phyloP scores from a whole-genome alignment of 2,888 invertebrate species.

The Troides helena region DNA sequence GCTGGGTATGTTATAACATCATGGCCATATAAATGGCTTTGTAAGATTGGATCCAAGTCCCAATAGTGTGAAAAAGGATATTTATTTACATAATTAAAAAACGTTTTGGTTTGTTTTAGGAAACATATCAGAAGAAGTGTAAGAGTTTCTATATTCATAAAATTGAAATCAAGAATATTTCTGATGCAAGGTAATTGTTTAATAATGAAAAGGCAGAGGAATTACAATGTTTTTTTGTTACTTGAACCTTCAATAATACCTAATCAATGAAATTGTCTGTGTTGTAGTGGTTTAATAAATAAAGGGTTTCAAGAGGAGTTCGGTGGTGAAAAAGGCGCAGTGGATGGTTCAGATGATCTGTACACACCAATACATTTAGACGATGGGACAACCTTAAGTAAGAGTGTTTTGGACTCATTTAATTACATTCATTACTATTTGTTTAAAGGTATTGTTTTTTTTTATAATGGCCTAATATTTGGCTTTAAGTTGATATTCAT shows the following conservation, averaged over 20 bases:
- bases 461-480: no score
- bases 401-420: conserved; percentile 36
- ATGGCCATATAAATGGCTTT: no score
- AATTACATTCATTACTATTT: no score
- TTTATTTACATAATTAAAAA: no score
- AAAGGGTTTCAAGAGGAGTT: conserved; percentile 63
- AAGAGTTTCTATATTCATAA: conserved; percentile 83
- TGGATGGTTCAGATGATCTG: conserved; percentile 56
- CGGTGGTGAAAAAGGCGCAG: conserved; percentile 47
- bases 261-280: conserved; percentile 8
- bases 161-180: conserved; percentile 69
- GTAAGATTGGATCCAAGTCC: no score
- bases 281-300: conserved; percentile 64
- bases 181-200: conserved; percentile 70
- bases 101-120: conserved; percentile 69
- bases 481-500: no score
- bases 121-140: conserved; percentile 87
- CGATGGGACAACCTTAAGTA: conserved; percentile 67
- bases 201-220: not conserved
- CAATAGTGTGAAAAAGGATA: no score
- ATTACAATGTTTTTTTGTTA: not conserved
- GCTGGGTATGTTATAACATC: no score
- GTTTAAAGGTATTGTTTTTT: no score
- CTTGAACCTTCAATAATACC: not conserved
- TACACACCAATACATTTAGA: conserved; percentile 68